Conservation (phyloP, 23 tunicate genomes). For the Clavelina lepadiformis region DNA sequence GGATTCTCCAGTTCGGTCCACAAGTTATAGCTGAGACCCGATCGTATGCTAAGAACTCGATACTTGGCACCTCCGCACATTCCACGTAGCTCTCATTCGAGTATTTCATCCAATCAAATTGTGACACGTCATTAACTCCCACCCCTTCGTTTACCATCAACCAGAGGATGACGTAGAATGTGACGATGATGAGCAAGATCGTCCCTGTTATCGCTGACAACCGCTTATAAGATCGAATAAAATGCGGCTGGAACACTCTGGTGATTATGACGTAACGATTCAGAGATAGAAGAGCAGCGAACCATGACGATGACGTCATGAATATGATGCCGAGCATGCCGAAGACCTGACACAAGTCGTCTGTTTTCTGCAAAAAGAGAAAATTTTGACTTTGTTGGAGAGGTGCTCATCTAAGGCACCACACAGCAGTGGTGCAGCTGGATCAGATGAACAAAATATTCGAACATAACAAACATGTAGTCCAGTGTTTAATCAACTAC, state of each 20-base stretch:
- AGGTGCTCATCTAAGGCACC: too few species aligned
- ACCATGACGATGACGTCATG: constrained; percentile 28
- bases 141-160: constrained; percentile 1
- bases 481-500: not conserved
- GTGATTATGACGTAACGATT: constrained; percentile 29
- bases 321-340: constrained; percentile 4
- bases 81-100: not conserved
- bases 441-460: too few species aligned
- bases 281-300: constrained; percentile 11
- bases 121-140: not conserved
- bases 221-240: not conserved
- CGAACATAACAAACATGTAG: too few species aligned
- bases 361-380: not conserved
- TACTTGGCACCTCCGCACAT: not conserved
- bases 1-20: constrained; percentile 20
- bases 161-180: constrained; percentile 10
- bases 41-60: not conserved
- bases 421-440: too few species aligned
- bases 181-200: not conserved
- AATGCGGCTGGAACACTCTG: not conserved
- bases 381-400: too few species aligned
- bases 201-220: not conserved
- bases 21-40: constrained; percentile 1
- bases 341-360: constrained; percentile 10
- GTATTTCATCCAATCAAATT: not conserved